Percentiles rank a stretch among this genome's conserved stretches.
Conservation (phyloP, 2,888 invertebrate genomes). For the Lamellibrachia satsuma region DNA sequence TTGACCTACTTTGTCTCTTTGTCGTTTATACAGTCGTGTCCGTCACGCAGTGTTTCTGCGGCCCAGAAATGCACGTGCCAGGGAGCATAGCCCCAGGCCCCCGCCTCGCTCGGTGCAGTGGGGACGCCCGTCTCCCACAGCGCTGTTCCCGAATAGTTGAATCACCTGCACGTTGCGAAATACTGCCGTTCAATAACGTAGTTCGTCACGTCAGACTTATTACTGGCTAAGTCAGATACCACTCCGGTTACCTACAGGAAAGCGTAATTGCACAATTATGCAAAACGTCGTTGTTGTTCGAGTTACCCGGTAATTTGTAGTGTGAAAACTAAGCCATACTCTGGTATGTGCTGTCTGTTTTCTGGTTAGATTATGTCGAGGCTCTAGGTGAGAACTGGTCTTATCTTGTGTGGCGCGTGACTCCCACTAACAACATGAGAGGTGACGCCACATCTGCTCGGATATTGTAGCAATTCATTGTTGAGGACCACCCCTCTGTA, state of each 20-base stretch:
- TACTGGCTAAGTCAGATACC: background rate
- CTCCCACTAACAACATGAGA: background rate
- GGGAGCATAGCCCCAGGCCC: background rate
- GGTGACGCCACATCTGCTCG: background rate
- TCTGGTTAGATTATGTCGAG: background rate
- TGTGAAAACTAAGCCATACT: background rate
- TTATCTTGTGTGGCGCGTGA: background rate
- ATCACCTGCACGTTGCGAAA: background rate
- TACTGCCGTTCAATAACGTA: background rate
- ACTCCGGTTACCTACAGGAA: background rate
- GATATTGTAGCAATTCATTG: background rate
- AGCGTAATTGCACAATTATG: background rate
- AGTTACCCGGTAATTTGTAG: background rate
- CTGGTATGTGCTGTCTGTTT: background rate
- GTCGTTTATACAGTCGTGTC: too few species aligned
- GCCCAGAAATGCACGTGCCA: background rate
- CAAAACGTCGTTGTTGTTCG: background rate
- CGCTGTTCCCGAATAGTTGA: background rate
- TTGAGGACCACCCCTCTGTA: background rate
- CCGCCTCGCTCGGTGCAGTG: background rate
- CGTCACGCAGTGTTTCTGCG: background rate
- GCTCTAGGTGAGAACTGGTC: background rate
- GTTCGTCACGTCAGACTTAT: background rate
- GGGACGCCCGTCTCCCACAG: background rate
- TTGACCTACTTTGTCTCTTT: too few species aligned